Percentiles rank a stretch among this genome's conserved stretches.
These are phyloP conservation scores for Plemyria rubiginata DNA, from an alignment of 2,888 invertebrate genomes.

Conservation along the genomic window DNA sequence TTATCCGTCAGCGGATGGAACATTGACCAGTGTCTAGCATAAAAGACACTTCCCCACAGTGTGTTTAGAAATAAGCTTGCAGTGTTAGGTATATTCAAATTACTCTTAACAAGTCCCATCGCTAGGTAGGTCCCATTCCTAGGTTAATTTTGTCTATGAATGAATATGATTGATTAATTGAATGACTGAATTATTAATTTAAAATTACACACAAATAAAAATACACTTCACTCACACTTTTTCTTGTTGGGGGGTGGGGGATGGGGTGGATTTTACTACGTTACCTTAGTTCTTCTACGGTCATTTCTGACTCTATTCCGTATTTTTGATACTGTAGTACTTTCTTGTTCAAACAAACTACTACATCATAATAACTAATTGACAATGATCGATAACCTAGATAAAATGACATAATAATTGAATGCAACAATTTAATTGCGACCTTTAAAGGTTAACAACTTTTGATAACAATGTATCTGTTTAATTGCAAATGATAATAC, in stretches of 20 bases:
- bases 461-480: conserved; percentile 19
- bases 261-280: too few relatives aligned
- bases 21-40: conserved; percentile 7
- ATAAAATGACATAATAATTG: conserved; percentile 39
- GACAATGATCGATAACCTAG: conserved; percentile 34
- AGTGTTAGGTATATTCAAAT: conserved; percentile 4
- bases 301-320: too few relatives aligned
- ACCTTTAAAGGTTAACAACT: conserved; percentile 59
- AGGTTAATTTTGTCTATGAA: too few relatives aligned
- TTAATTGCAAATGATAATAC: conserved; percentile 16
- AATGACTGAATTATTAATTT: too few relatives aligned
- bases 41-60: conserved; percentile 10
- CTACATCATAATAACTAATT: conserved; percentile 20
- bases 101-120: too few relatives aligned
- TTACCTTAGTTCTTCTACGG: too few relatives aligned
- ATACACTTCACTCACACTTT: too few relatives aligned
- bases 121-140: too few relatives aligned
- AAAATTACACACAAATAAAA: too few relatives aligned
- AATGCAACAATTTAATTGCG: conserved; percentile 42
- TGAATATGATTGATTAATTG: too few relatives aligned
- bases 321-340: background rate
- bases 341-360: conserved; percentile 9
- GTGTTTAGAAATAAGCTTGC: conserved; percentile 5
- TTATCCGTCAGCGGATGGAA: conserved; percentile 27
- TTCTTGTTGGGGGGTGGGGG: too few relatives aligned